These are phyloP conservation scores for Perca flavescens DNA, from an alignment of 2,113 vertebrate genomes.

Conservation along the genomic window DNA sequence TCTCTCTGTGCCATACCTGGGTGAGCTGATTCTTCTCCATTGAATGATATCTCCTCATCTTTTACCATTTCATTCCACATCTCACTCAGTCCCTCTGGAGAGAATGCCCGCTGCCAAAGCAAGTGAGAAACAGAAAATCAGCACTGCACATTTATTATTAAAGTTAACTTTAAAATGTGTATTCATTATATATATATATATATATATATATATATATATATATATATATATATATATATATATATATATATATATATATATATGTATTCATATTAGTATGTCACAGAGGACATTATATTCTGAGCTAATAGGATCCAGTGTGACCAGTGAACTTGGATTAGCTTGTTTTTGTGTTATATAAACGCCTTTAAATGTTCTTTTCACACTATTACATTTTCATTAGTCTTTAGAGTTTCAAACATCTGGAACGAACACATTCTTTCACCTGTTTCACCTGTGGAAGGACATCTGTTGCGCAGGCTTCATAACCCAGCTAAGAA, in stretches of 20 bases:
- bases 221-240: no score
- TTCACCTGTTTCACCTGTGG: neutral
- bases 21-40: conserved; percentile 88
- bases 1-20: conserved; percentile 78
- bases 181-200: no score
- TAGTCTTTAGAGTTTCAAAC: neutral
- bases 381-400: neutral
- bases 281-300: neutral
- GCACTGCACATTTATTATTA: neutral
- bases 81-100: conserved; percentile 94
- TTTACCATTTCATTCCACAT: conserved; percentile 99
- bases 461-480: neutral
- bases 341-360: neutral
- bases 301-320: neutral
- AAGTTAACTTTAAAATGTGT: neutral
- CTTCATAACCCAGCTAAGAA: neutral
- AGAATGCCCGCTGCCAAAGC: conserved; percentile 92
- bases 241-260: no score
- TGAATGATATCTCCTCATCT: conserved; percentile 96
- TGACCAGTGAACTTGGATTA: neutral
- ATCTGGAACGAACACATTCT: neutral
- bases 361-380: neutral
- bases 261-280: no score
- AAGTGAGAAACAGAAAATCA: neutral
- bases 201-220: no score